Evolutionary conservation across 2,888 invertebrate species (phyloP), one percentile per base, ranked within the genome.

Genomic region (Athetis lepigone): DNA sequence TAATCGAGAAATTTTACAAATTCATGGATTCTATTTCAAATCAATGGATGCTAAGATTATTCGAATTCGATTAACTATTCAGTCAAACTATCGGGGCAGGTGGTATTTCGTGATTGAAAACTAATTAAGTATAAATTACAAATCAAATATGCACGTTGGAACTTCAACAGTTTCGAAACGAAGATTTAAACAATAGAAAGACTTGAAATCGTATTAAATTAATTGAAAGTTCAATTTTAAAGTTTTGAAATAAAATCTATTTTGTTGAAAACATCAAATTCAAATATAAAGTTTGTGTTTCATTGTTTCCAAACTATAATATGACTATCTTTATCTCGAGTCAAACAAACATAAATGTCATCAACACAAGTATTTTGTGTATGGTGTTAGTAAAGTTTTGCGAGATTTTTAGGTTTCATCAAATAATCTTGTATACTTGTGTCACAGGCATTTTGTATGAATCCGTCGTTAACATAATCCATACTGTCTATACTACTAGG

Each of bases 31-130:
- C 13, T 13, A 0, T 8, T 8, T 8, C 9, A 33, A 27, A 18
- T 18, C 18, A 25, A 13, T 37, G 25, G 16, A 11, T 33, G 8
- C 6, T 4, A 66, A 25, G 4, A 46, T 29, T 45, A 6, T 36
- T 61, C 5, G 2, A 62, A 65, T 33, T 52, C 21, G 25, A 36
- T 42, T 36, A 21, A 42, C 36, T 47, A 40, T 36, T 23, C 27
- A 68, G 18, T 40, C 27, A 9, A 40, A 19, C 39, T 33, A 21
- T 37, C 8, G 11, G 5, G 8, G n/a, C 33, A 46, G 13, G 5
- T 33, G 33, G 21, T 18, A 27, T 25, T 46, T 18, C 13, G 36
- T 59, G 11, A 68, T 65, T 68, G 18, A 4, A 27, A 47, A 36
- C 36, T 36, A 11, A 59, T 57, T 5, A 40, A 16, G 6, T 6